Percentiles rank a stretch among this genome's conserved stretches.
Evolutionary conservation across 2,888 invertebrate species (phyloP).

Genomic region (Hartigia nigra): DNA sequence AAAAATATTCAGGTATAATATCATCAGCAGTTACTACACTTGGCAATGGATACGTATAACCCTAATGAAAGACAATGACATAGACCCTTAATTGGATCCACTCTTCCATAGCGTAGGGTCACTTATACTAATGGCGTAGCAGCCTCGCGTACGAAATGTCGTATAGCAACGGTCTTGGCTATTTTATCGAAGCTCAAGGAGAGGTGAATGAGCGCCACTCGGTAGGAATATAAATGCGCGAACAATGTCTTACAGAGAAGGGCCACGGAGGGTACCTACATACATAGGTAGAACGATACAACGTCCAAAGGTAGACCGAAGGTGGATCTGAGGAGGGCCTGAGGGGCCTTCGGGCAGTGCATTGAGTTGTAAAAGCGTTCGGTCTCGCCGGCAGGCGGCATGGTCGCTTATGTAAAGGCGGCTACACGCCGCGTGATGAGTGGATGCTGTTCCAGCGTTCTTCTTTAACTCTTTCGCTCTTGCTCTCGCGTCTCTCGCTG

Average conservation of each 20-base stretch:
- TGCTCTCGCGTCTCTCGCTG: slow-evolving; percentile 49
- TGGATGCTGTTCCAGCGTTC: slow-evolving; percentile 64
- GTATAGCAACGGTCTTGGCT: neutral
- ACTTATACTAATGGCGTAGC: neutral
- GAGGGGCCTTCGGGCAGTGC: slow-evolving; percentile 49
- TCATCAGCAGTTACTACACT: neutral
- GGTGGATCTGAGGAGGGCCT: slow-evolving; percentile 27
- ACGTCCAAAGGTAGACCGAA: neutral
- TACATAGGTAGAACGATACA: slow-evolving; percentile 3
- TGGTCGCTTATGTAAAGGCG: slow-evolving; percentile 65
- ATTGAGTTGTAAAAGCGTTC: slow-evolving; percentile 66
- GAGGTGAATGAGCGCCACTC: slow-evolving; percentile 48
- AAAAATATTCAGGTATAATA: neutral
- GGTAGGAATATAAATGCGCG: slow-evolving; percentile 53
- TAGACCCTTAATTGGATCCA: neutral
- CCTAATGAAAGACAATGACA: neutral
- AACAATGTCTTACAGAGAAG: slow-evolving; percentile 34
- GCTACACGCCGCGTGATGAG: slow-evolving; percentile 66
- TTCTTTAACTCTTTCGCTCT: slow-evolving; percentile 59
- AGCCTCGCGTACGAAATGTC: neutral
- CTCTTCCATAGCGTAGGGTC: neutral
- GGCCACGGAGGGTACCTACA: neutral
- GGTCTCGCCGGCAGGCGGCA: slow-evolving; percentile 63
- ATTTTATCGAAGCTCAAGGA: slow-evolving; percentile 25
- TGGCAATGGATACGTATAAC: neutral